Conservation (phyloP, 2,797 vertebrate species). For the Myotis planiceps region DNA sequence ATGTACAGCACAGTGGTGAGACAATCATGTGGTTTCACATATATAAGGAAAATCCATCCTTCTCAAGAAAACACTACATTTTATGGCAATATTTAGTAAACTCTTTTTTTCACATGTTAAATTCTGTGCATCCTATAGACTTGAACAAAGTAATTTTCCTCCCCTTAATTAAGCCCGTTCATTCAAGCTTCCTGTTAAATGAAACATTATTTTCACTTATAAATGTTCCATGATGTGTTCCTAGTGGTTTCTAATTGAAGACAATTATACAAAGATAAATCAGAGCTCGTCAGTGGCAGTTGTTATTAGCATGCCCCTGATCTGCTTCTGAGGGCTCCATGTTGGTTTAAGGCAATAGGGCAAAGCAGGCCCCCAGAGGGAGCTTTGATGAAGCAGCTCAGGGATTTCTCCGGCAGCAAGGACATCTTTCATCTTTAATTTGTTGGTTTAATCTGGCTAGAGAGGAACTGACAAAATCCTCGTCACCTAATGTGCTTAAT, state of each 20-base stretch:
- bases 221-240: conserved; percentile 49
- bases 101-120: neutral
- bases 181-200: conserved; percentile 31
- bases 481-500: conserved; percentile 68
- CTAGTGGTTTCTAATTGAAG: conserved; percentile 54
- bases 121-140: neutral
- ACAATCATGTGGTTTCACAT: neutral
- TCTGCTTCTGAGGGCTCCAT: neutral
- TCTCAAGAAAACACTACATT: neutral
- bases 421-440: conserved; percentile 60
- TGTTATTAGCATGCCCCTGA: neutral
- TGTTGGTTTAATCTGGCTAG: conserved; percentile 64
- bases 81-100: neutral
- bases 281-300: neutral
- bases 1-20: neutral
- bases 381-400: neutral
- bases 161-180: conserved; percentile 28
- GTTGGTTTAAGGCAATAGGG: conserved; percentile 46
- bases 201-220: conserved; percentile 65
- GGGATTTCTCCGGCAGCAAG: neutral
- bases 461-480: conserved; percentile 9
- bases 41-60: neutral
- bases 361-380: neutral
- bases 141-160: conserved; percentile 34
- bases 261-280: conserved; percentile 66